Evolutionary conservation across 2,888 invertebrate genomes (phyloP), one percentile per base, ranked within the genome.

Genomic region (Hermodice carunculata): DNA sequence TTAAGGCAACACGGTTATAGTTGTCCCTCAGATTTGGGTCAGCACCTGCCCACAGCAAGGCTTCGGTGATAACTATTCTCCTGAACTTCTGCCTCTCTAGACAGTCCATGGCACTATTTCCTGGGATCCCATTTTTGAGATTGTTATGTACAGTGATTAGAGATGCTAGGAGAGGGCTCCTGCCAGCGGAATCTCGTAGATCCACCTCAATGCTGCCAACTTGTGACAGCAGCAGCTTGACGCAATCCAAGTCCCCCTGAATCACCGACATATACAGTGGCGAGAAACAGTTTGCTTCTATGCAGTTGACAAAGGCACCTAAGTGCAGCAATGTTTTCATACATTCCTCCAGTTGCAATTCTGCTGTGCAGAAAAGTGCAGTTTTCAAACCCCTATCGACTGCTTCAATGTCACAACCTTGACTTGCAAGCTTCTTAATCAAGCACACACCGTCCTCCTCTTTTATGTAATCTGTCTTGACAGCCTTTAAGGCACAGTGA

Each of bases 111-210:
- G 51, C 52, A 40, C 52, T 37, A 31, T 42, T 29, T 1, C 51
- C 51, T 17, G 52, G 22, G 8, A 40, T 32, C 51, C 52, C 60
- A 29, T 60, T 52, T 17, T 43, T 31, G 19, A 60, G 40, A 19
- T 60, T 60, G 52, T 60, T 60, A 29, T 52, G 34, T 26, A 60
- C 52, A 28, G 60, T 60, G 28, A 60, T 60, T 11, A 60, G 51
- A 22, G 46, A 51, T 11, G 60, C 60, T 14, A 60, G 51, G 8
- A 60, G 31, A 2, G 60, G 51, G 4, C 51, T 60, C 51, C 60
- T 22, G 19, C 60, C 51, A 6, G 51, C 51, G 4, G 31, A 24
- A 40, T 60, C 60, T 40, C 42, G 24, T 1, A 52, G 28, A 26
- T 60, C 60, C 28, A 52, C 60, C 31, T 60, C 24, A 6, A 49